Evolutionary conservation across 2,888 invertebrate species (phyloP), one percentile per base, ranked within the genome.

Genomic region (Epinotia nisella): DNA sequence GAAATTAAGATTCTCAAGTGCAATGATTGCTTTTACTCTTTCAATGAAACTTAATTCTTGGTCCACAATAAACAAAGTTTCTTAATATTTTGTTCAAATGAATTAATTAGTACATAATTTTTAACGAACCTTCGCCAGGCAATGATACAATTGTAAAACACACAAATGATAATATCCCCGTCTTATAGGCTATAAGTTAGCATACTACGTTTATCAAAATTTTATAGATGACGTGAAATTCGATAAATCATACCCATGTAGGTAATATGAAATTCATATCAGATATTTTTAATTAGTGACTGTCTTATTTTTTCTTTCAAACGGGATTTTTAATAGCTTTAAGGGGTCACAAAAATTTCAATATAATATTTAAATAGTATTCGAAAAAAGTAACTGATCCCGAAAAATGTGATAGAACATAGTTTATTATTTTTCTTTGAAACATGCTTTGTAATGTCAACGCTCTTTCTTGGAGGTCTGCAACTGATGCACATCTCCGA

Each of bases 401-500:
- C 13, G 41, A 13, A 11, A 2, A 41, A 41, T 13, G 13, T 41
- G 13, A 13, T 41, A 35, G 35, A 35, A 35, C 41, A 41, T 2
- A 2, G 11, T 3, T 41, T 13, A 17, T 15, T 17, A 51, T 53
- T 9, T 53, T 19, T 3, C 53, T 53, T 53, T 53, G 19, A 10
- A 53, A 17, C 2, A 2, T 17, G 2, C 19, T n/a, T 58, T 17
- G 19, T 9, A 24, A 19, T 3, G 21, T 13, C 15, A 10, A 61
- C 45, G 45, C 45, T 61, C n/a, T 0, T 21, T 29, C 1, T 45
- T 21, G 45, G 35, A 45, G 29, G 9, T 24, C 15, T 17, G 29
- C n/a, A 17, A 29, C 2, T 29, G 62, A 62, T 62, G 49, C n/a
- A 49, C 10, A 49, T 62, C 62, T 49, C 49, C 24, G 29, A 62